Evolutionary conservation across 2,888 invertebrate genomes (phyloP).

Genomic region (Dorcus parallelipipedus): DNA sequence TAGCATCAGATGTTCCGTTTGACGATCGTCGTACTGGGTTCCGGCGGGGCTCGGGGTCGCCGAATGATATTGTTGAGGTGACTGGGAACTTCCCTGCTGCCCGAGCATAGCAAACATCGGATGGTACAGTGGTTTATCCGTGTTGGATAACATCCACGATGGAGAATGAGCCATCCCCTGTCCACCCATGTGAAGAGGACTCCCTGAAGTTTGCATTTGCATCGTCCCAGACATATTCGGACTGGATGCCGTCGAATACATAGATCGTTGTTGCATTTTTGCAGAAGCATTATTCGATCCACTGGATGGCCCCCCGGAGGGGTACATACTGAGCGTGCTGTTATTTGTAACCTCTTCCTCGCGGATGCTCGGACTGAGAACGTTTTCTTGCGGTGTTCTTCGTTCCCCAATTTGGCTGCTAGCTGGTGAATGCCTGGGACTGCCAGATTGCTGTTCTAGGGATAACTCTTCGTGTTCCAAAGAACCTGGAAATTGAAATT

Average conservation of each 20-base stretch:
- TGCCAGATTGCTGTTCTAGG: conserved; percentile 58
- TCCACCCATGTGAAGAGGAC: conserved; percentile 46
- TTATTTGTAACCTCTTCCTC: conserved; percentile 74
- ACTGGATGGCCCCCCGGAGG: conserved; percentile 41
- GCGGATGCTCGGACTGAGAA: conserved; percentile 61
- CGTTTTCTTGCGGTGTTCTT: conserved; percentile 53
- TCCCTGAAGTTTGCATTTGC: conserved; percentile 41
- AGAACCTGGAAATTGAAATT: conserved; percentile 60
- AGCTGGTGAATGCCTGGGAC: conserved; percentile 41
- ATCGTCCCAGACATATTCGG: conserved; percentile 50
- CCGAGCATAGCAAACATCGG: conserved; percentile 64
- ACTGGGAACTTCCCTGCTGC: conserved; percentile 55
- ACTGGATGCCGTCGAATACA: conserved; percentile 67
- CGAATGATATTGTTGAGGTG: conserved; percentile 47
- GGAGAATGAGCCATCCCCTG: conserved; percentile 54
- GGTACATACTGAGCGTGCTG: conserved; percentile 63
- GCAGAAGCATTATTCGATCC: conserved; percentile 37
- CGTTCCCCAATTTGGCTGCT: conserved; percentile 52
- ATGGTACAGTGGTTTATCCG: conserved; percentile 63
- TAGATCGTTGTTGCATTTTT: conserved; percentile 40
- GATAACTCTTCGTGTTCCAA: conserved; percentile 77
- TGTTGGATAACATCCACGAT: conserved; percentile 70
- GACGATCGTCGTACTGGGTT: conserved; percentile 66
- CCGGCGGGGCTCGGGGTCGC: conserved; percentile 53
- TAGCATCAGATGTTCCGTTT: conserved; percentile 58